Evolutionary conservation across 2,888 invertebrate species (phyloP), one percentile per base, ranked within the genome.

Genomic region (Leucozona laternaria): DNA sequence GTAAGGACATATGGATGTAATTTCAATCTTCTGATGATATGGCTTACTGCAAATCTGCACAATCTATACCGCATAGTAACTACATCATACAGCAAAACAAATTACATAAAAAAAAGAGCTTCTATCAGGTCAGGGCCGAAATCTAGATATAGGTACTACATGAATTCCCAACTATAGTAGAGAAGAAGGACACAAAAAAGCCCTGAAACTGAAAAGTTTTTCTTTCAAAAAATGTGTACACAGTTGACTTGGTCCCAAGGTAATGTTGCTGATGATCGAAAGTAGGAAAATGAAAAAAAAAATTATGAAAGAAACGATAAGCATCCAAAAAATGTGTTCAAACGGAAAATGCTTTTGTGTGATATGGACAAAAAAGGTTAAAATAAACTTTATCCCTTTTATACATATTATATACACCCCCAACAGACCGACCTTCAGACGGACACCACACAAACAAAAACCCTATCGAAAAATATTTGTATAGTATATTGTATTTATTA

Each of bases 1-100:
- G 15, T 64, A 40, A 57, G 58, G 66, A 71, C 70, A 82, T n/a
- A n/a, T 71, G 64, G 34, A 15, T 72, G 58, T 60, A 72, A 72
- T 71, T 71, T 57, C 64, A 55, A 37, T 45, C 13, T 34, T n/a
- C 37, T 43, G 50, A 50, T 28, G 31, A 31, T 55, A 58, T 20
- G 3, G 15, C 7, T 60, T 20, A 4, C 22, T 40, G 22, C 8
- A 31, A 57, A 25, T 34, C 2, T 57, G 17, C 57, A 53, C 2
- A 15, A n/a, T 6, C 15, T 53, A 7, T 20, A 20, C 17, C 31
- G 17, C 17, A n/a, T n/a, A 57, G 57, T 31, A 8, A 17, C 3
- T 17, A 10, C 7, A 1, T 5, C 4, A 22, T 50, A 50, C 7
- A 34, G 31, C 2, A 40, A 60, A 40, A 37, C 7, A 37, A 57